A percentile compares a stretch with the other conserved stretches of the same genome.
phyloP scores from a whole-genome alignment of 2,797 vertebrate genomes.

The Echeneis naucrates region DNA sequence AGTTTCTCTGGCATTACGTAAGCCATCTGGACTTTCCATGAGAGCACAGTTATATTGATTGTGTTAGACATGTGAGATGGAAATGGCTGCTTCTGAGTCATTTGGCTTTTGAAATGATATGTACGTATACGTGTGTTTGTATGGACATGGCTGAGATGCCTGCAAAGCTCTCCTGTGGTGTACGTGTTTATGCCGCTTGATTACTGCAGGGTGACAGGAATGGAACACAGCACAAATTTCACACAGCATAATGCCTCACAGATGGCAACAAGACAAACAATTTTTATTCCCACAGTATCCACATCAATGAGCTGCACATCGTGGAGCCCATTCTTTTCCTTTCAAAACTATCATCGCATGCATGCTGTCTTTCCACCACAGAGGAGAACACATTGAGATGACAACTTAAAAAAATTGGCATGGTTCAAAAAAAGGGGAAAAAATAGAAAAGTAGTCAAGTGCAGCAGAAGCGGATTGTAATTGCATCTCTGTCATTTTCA shows the following conservation, averaged over 20 bases:
- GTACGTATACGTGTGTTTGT: conserved; percentile 34
- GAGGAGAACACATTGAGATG: conserved; percentile 1
- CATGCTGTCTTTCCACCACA: conserved; percentile 8
- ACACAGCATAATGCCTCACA: conserved; percentile 35
- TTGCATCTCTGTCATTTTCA: conserved; percentile 32
- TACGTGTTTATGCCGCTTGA: conserved; percentile 20
- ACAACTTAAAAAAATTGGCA: neutral
- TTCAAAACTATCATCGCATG: neutral
- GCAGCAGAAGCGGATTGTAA: conserved; percentile 32
- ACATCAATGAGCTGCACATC: conserved; percentile 17
- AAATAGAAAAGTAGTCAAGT: neutral
- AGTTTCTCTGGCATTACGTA: conserved; percentile 65
- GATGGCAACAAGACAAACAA: conserved; percentile 24
- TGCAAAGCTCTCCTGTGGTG: conserved; percentile 43
- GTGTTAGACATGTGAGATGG: conserved; percentile 58
- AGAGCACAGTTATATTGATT: conserved; percentile 63
- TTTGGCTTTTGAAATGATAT: conserved; percentile 56
- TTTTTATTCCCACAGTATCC: conserved; percentile 15
- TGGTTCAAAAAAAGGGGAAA: neutral
- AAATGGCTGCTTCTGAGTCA: conserved; percentile 53
- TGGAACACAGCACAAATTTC: conserved; percentile 12
- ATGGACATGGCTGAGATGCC: conserved; percentile 33
- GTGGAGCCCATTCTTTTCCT: conserved; percentile 35
- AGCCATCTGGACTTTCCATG: conserved; percentile 78
- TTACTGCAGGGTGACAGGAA: conserved; percentile 25